A percentile compares a stretch with the other conserved stretches of the same genome.
phyloP scores from a whole-genome alignment of 1,140 invertebrate genomes.

The Formica exsecta region DNA sequence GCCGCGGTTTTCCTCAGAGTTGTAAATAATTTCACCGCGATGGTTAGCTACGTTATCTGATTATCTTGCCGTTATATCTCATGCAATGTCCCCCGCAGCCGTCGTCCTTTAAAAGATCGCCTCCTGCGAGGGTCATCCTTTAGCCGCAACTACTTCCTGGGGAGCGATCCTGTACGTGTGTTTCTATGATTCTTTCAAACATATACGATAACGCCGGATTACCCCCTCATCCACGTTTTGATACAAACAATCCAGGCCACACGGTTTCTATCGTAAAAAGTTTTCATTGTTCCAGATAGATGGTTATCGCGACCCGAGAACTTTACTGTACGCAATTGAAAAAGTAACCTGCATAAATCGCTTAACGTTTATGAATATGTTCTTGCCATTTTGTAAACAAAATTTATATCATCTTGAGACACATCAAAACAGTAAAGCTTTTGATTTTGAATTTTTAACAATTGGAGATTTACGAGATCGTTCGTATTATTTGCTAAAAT shows the following conservation, averaged over 20 bases:
- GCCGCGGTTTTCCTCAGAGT: not conserved
- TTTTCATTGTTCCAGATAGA: constrained; percentile 4
- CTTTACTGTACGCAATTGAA: constrained; percentile 11
- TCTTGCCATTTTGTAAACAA: not conserved
- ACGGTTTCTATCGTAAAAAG: constrained; percentile 24
- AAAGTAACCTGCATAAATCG: not conserved
- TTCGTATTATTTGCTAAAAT: not conserved
- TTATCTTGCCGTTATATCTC: constrained; percentile 59
- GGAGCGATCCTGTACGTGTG: constrained; percentile 65
- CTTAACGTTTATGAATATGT: too few species aligned
- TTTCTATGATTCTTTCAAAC: constrained; percentile 67
- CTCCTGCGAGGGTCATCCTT: constrained; percentile 65
- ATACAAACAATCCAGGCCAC: constrained; percentile 35
- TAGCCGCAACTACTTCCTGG: constrained; percentile 59
- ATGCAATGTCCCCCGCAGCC: constrained; percentile 2
- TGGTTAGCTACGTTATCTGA: constrained; percentile 26
- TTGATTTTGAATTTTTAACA: not conserved
- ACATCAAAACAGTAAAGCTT: not conserved
- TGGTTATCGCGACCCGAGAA: not conserved
- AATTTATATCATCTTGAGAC: not conserved
- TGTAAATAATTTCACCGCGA: constrained; percentile 26
- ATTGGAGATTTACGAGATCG: not conserved
- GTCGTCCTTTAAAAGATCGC: constrained; percentile 70
- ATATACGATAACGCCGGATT: constrained; percentile 57
- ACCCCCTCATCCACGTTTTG: not conserved